Base-by-base conservation (phyloP, 2,888 invertebrate genomes). In the Tetramorium bicarinatum region DNA sequence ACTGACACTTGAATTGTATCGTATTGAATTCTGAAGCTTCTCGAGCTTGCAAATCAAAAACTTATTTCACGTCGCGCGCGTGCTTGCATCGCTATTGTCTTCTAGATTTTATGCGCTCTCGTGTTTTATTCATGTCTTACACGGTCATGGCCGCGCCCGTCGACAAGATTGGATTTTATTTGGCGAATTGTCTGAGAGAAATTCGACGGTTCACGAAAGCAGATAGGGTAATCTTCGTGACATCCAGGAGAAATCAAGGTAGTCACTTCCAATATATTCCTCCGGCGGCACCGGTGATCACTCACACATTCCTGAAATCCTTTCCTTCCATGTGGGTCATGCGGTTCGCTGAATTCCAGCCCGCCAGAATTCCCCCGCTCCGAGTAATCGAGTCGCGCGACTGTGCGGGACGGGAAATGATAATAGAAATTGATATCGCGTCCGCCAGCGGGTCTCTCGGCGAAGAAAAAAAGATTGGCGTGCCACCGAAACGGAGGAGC, bases 141-240 rank as follows among this genome's bases (percentile, higher is more conserved):
- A 75, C 75, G 56, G 56, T 59, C 75, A 75, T 74, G 75, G 59
- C 41, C 44, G 34, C 34, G 59, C 59, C 44, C 56, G 75, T 69
- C 77, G 47, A 79, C 74, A 74, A 59, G 47, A 80, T 74, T 80
- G 79, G 59, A 80, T 59, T 80, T 80, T 74, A 80, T 75, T 80
- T 75, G 75, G 34, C 47, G 79, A 80, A 80, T 87, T 85, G 87
- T 89, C 83, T 83, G 85, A 89, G 83, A 86, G 89, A 89, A 87
- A 86, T 86, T 89, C 84, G 86, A 86, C 89, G 69, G 89, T 85
- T 83, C 87, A 21, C 52, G 74, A 83, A 86, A 84, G 80, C 79
- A 62, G 89, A 89, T 86, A 89, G 84, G 87, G 89, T 87, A 89
- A 89, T 89, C 87, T 82, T 83, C 87, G 82, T 77, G 89, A 89